Base-by-base conservation (phyloP, 2,797 vertebrate species). In the Rachycentron canadum region DNA sequence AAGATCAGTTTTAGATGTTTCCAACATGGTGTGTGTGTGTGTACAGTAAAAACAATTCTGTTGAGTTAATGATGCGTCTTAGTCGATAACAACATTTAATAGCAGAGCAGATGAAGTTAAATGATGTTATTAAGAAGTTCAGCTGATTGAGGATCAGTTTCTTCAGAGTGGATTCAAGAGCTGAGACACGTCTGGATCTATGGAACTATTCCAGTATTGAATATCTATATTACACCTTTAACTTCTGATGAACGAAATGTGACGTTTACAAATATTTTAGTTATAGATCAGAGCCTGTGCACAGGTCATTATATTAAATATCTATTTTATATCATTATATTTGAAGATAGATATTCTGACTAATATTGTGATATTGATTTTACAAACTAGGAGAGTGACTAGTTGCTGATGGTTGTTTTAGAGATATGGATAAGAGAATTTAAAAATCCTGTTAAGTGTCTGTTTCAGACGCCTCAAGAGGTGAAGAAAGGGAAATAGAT, bases 51-150 rank as follows among this genome's bases (percentile, higher is more conserved):
- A 56, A 50, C 14, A 23, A 23, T 1, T 16, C 13, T 28, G 17
- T n/a, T 1, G 49, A 59, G 40, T 56, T 56, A 65, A 80, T 75
- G 50, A 43, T 45, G 62, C 49, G 38, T 61, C 74, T 69, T 25
- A 38, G 57, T 45, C 11, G 7, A 12, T n/a, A 62, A 34, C n/a
- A 23, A 25, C 23, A 50, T 50, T 69, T 61, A 66, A n/a, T 32
- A 43, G 1, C 47, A 11, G 21, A 59, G 11, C 23, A 56, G 59
- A 25, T 32, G 19, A 36, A 34, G 53, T 25, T n/a, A 14, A 47
- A 77, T 43, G 7, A 49, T 40, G 43, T 26, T 28, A 53, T 71
- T 23, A 2, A 53, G 32, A 52, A 32, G 25, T 25, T 25, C 10
- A 4, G 23, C 14, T 21, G 8, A 41, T 8, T 41, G 3, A n/a